Conservation (phyloP, 2,113 vertebrate genomes). For the Rhinopomastus cyanomelas region DNA sequence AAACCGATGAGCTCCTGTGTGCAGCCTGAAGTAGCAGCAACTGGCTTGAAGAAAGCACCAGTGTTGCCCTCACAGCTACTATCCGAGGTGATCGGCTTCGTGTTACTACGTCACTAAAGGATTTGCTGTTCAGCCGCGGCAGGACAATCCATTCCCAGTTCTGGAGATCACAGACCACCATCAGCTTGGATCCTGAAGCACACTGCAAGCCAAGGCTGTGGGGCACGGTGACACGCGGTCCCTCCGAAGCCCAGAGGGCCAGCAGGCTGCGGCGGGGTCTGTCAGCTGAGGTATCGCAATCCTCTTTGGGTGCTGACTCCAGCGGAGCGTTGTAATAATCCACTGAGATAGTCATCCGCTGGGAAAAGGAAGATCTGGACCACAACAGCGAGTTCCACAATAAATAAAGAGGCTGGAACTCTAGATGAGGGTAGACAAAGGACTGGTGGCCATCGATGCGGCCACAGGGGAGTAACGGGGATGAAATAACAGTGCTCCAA, state of each 20-base stretch:
- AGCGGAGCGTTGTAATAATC: neutral
- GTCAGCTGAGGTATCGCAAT: neutral
- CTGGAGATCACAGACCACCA: neutral
- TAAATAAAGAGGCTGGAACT: neutral
- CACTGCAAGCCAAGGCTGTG: neutral
- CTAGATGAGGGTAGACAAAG: neutral
- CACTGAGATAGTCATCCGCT: conserved; percentile 2
- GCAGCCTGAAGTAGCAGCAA: neutral
- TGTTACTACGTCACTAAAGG: neutral
- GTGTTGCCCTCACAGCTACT: neutral
- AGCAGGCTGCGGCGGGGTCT: rapidly evolving
- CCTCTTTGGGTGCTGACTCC: neutral
- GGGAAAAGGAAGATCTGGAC: neutral
- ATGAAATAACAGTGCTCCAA: conserved; percentile 1
- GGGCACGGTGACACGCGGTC: neutral
- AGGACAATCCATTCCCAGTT: neutral
- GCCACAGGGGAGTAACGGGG: neutral
- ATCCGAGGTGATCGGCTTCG: neutral
- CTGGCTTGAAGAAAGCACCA: neutral
- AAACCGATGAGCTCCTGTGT: neutral
- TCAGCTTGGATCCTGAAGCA: neutral
- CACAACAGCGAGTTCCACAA: neutral
- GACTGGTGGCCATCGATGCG: neutral
- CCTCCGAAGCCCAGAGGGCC: neutral
- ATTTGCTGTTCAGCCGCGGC: neutral